These are phyloP conservation scores for Pipa parva DNA, from an alignment of 2,113 vertebrate genomes.

Conservation along the genomic window DNA sequence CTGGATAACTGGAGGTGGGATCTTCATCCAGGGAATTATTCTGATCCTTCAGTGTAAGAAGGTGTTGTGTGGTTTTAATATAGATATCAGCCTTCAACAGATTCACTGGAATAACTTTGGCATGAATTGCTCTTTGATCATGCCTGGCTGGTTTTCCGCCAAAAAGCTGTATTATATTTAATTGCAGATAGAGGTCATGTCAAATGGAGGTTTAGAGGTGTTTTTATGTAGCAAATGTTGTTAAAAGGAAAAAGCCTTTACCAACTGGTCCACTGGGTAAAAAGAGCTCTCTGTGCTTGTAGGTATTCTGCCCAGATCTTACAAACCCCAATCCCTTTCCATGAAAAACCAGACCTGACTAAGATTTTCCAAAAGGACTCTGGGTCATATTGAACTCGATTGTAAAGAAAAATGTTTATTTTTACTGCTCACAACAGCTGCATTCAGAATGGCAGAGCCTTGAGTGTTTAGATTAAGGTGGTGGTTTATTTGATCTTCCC, in stretches of 20 bases:
- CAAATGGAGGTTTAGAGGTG: constrained; percentile 47
- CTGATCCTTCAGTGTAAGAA: background rate
- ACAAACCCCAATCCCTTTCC: constrained; percentile 40
- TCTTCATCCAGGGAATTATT: background rate
- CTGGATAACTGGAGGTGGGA: too few species aligned
- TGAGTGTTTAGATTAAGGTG: constrained; percentile 26
- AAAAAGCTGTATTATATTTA: constrained; percentile 38
- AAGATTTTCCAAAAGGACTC: constrained; percentile 45
- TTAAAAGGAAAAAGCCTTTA: constrained; percentile 55
- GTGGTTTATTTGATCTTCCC: constrained; percentile 25
- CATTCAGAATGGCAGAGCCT: constrained; percentile 31
- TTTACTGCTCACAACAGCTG: constrained; percentile 41
- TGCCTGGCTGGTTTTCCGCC: constrained; percentile 50
- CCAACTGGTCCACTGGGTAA: constrained; percentile 38
- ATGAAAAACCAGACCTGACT: constrained; percentile 28
- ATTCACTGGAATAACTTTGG: background rate
- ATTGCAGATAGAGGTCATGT: constrained; percentile 48
- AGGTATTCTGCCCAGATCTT: constrained; percentile 42
- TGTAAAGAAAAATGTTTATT: constrained; percentile 43
- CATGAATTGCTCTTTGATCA: constrained; percentile 39
- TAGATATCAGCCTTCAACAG: background rate
- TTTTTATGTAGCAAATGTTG: constrained; percentile 51
- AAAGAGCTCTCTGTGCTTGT: constrained; percentile 52
- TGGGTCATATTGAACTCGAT: constrained; percentile 35
- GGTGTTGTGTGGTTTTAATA: background rate